Percentiles rank a stretch among this genome's conserved stretches.
Conservation (phyloP, 1,140 invertebrate genomes). For the Uloborus diversus region DNA sequence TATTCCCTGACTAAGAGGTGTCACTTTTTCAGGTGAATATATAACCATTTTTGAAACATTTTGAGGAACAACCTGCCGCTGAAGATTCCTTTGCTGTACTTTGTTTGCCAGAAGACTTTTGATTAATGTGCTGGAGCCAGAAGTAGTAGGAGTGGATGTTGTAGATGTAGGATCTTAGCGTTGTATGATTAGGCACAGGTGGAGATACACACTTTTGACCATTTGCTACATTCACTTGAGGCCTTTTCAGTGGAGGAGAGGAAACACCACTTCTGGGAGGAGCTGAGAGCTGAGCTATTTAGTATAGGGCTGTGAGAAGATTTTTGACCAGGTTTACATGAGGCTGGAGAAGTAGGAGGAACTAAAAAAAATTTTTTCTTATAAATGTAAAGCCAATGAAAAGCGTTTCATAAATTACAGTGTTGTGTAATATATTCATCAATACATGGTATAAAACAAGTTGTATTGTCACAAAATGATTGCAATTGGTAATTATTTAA, state of each 20-base stretch:
- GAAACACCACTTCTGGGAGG: slow-evolving; percentile 67
- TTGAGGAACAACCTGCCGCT: slow-evolving; percentile 59
- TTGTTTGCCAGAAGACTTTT: slow-evolving; percentile 87
- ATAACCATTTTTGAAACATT: slow-evolving; percentile 48
- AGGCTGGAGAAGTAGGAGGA: slow-evolving; percentile 1
- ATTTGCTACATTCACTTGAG: slow-evolving; percentile 23
- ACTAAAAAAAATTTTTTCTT: slow-evolving; percentile 1
- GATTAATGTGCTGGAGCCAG: slow-evolving; percentile 74
- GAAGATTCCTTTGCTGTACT: slow-evolving; percentile 67
- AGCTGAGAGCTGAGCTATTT: slow-evolving; percentile 78
- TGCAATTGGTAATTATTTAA: too few relatives aligned
- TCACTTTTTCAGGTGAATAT: slow-evolving; percentile 33
- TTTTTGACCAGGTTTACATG: slow-evolving; percentile 30
- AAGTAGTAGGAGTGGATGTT: slow-evolving; percentile 54
- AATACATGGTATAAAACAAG: too few relatives aligned
- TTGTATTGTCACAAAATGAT: too few relatives aligned
- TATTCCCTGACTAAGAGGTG: slow-evolving; percentile 1
- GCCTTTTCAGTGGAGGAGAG: slow-evolving; percentile 41
- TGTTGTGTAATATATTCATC: too few relatives aligned
- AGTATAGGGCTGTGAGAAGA: slow-evolving; percentile 68
- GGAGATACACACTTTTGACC: slow-evolving; percentile 38
- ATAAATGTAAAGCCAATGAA: too few relatives aligned
- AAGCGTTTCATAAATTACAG: too few relatives aligned
- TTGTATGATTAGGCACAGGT: slow-evolving; percentile 62
- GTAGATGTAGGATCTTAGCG: slow-evolving; percentile 60